Evolutionary conservation across 64 coral and sea anemone species (phyloP), one percentile per base, ranked within the genome.

Genomic region (Porites australiensis): DNA sequence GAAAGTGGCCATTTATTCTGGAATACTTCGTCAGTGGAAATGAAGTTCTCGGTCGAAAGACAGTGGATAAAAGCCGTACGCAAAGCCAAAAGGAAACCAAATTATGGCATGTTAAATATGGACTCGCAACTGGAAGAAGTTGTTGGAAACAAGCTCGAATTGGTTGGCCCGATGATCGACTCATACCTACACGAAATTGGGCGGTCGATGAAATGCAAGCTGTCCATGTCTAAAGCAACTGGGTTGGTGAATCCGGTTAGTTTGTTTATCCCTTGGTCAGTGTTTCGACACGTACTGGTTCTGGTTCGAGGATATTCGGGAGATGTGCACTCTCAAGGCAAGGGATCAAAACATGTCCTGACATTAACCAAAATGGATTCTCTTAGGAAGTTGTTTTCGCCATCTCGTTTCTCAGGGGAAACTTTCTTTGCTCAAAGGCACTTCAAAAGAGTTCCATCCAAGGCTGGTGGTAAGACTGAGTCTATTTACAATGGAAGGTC

Each of bases 31-130:
- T 18, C 37, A 59, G 58, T 75, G 13, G 68, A 91, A 91, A 73
- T 91, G 72, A 89, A 89, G 51, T 73, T 88, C 20, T 23, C 68
- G 49, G 85, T 72, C 67, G 85, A 59, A 70, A 73, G 47, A 20
- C 19, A 72, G 45, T 88, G 70, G 86, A 88, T 75, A 72, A 88
- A 60, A 44, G 22, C 11, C 7, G 50, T 81, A 2, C 52, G 77
- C 21, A 57, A 57, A 37, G 53, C 50, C 4, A 59, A 45, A 61
- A 88, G 49, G 8, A 88, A 88, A 71, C 86, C 86, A 74, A 74
- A 74, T 88, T 88, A 76, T 75, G 86, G 86, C 68, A 89, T 89
- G 87, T 43, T 63, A n/a, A 78, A 77, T 77, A 89, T 89, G 87
- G 54, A 90, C 63, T 0, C 18, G 16, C 75, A 77, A 60, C 77